Conservation (phyloP, 2,797 vertebrate species). For the Xiphorhynchus erythropygius region DNA sequence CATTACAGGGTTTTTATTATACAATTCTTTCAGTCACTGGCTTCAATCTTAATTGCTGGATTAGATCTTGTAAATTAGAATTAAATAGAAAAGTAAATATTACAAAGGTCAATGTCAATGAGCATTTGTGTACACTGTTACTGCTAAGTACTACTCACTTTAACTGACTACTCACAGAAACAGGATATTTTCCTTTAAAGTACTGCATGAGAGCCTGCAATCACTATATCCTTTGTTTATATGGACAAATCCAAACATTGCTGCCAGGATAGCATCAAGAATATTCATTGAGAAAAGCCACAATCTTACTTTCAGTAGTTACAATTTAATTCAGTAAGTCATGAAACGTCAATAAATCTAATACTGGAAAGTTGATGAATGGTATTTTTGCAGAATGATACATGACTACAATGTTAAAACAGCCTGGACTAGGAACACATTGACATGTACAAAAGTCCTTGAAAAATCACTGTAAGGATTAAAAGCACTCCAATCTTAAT, state of each 20-base stretch:
- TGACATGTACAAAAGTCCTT: conserved; percentile 33
- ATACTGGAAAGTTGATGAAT: background rate
- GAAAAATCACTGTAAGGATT: conserved; percentile 50
- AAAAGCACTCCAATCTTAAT: conserved; percentile 45
- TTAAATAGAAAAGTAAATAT: conserved; percentile 63
- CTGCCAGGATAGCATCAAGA: background rate
- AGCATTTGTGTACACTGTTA: background rate
- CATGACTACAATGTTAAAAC: background rate
- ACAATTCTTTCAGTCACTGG: background rate
- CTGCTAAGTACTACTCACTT: background rate
- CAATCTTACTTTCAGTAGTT: background rate
- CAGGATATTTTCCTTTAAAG: background rate
- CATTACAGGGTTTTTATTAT: background rate
- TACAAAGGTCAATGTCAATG: conserved; percentile 35
- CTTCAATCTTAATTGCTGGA: conserved; percentile 47
- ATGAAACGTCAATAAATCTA: background rate
- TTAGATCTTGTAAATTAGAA: conserved; percentile 39
- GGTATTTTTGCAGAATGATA: background rate
- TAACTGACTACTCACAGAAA: background rate
- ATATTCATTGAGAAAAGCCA: background rate
- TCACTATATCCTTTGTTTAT: background rate
- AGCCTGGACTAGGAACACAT: conserved; percentile 11
- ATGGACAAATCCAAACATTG: background rate
- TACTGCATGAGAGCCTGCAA: background rate
- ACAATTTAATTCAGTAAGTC: background rate